Evolutionary conservation across 2,888 invertebrate species (phyloP).

Genomic region (Caenorhabditis uteleia): DNA sequence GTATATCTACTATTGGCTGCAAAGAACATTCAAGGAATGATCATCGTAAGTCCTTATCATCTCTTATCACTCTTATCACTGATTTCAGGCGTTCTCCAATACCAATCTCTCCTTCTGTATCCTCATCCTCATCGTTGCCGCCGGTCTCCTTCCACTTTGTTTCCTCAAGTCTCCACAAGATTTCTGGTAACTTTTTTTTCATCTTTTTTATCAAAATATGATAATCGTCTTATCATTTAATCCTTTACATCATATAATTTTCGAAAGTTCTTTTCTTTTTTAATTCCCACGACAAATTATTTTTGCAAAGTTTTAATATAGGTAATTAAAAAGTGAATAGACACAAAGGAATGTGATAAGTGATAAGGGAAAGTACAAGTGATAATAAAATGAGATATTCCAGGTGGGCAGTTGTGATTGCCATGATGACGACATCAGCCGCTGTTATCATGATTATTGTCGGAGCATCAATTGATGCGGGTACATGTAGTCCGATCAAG

Average conservation of each 20-base stretch:
- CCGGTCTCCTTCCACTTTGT: slow-evolving; percentile 60
- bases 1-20: slow-evolving; percentile 62
- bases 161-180: slow-evolving; percentile 67
- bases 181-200: slow-evolving; percentile 56
- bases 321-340: too few species aligned
- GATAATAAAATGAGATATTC: too few species aligned
- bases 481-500: slow-evolving; percentile 37
- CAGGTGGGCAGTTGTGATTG: slow-evolving; percentile 65
- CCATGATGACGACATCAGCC: slow-evolving; percentile 65
- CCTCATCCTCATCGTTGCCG: slow-evolving; percentile 61
- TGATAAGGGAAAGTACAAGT: neutral
- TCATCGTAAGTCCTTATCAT: slow-evolving; percentile 38
- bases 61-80: neutral
- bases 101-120: slow-evolving; percentile 56
- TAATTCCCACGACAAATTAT: too few species aligned
- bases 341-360: neutral
- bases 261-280: too few species aligned
- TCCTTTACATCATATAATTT: too few species aligned
- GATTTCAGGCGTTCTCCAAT: slow-evolving; percentile 48
- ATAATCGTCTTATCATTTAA: neutral
- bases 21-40: slow-evolving; percentile 66
- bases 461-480: slow-evolving; percentile 59
- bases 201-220: neutral
- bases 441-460: slow-evolving; percentile 64
- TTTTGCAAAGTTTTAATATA: slow-evolving; percentile 22